Conservation (phyloP, 2,113 vertebrate species). For the Struthidea cinerea region DNA sequence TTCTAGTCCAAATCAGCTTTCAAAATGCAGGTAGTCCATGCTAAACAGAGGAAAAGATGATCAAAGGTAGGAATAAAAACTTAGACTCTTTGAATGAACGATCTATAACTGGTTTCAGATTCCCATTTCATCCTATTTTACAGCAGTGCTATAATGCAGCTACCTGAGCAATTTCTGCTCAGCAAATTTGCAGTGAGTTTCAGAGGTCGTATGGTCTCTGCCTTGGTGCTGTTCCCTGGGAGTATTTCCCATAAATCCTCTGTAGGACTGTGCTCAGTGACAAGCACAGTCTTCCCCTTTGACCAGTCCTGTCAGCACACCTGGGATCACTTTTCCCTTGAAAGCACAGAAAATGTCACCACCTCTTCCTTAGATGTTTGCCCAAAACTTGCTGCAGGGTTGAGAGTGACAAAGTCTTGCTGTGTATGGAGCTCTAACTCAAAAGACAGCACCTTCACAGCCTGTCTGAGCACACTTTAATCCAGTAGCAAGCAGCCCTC, state of each 20-base stretch:
- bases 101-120: background rate
- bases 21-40: background rate
- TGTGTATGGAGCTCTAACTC: background rate
- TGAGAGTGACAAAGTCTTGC: background rate
- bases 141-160: background rate
- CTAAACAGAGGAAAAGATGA: background rate
- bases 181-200: background rate
- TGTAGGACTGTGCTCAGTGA: rapidly evolving
- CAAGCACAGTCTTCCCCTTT: background rate
- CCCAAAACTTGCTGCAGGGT: background rate
- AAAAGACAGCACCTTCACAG: rapidly evolving
- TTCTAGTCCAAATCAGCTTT: background rate
- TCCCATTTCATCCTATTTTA: background rate
- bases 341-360: background rate
- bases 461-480: background rate
- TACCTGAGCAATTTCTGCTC: background rate
- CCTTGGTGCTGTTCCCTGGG: background rate
- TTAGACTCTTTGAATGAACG: background rate
- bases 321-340: background rate
- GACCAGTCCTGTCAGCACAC: background rate
- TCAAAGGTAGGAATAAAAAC: background rate
- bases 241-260: background rate
- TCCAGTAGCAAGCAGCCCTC: background rate
- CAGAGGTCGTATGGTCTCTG: background rate
- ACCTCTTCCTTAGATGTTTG: background rate